Conservation (phyloP, 1,140 invertebrate species). For the Megalonaias nervosa region DNA sequence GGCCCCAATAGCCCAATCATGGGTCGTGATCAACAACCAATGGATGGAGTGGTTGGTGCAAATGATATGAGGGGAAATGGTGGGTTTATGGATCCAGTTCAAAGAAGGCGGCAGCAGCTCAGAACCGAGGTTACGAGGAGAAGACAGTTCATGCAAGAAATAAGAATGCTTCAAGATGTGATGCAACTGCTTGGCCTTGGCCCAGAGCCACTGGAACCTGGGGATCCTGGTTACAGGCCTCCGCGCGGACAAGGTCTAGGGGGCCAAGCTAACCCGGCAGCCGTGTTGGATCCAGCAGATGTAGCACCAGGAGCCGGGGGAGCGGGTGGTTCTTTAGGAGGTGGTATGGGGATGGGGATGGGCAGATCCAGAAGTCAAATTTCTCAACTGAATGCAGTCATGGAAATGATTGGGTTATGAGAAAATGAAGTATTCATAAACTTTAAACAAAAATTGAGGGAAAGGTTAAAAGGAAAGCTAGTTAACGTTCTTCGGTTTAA, state of each 20-base stretch:
- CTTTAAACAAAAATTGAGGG: no score
- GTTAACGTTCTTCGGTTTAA: no score
- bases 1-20: neutral
- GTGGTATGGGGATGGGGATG: neutral
- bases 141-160: constrained; percentile 27
- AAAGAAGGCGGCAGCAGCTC: no score
- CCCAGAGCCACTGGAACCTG: constrained; percentile 32
- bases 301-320: neutral
- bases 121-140: neutral
- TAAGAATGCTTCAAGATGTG: constrained; percentile 33
- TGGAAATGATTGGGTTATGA: constrained; percentile 32
- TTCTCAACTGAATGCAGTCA: constrained; percentile 4
- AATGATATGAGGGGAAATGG: neutral
- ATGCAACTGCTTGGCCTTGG: constrained; percentile 27
- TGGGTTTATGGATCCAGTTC: no score
- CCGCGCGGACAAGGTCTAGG: constrained; percentile 7
- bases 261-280: neutral
- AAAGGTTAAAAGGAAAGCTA: no score
- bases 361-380: constrained; percentile 6
- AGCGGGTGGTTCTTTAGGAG: neutral
- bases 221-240: constrained; percentile 32
- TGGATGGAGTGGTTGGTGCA: neutral
- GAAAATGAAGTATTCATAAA: no score
- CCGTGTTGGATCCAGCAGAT: no score
- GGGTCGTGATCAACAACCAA: neutral